phyloP scores from a whole-genome alignment of 1,140 invertebrate genomes.

The Zaprionus ghesquierei region DNA sequence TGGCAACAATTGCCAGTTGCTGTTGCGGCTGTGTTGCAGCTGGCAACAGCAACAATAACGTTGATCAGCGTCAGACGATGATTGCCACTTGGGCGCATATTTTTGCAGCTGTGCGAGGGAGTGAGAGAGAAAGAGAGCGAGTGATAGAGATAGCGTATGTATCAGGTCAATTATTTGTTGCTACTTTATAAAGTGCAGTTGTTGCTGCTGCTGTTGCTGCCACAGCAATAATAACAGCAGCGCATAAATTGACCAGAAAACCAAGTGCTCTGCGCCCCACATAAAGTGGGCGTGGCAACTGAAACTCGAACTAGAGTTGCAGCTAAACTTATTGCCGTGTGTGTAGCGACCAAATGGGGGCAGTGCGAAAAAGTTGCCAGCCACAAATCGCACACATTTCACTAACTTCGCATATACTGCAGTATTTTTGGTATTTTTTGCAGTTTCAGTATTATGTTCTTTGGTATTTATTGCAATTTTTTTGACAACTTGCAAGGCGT shows the following conservation, averaged over 20 bases:
- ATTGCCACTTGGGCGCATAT: conserved; percentile 70
- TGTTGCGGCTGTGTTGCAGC: conserved; percentile 36
- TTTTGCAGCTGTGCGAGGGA: conserved; percentile 16
- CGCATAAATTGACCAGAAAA: conserved; percentile 53
- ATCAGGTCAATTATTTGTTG: conserved; percentile 71
- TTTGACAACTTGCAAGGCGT: too few species aligned
- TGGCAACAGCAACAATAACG: conserved; percentile 25
- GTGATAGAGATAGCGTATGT: conserved; percentile 12
- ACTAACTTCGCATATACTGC: not conserved
- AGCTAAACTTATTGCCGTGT: not conserved
- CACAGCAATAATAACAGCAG: conserved; percentile 30
- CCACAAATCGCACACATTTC: not conserved
- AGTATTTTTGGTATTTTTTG: not conserved
- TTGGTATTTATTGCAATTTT: too few species aligned
- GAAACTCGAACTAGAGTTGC: not conserved
- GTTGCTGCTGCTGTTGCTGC: conserved; percentile 11
- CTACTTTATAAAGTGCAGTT: conserved; percentile 68
- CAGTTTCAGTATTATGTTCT: not conserved
- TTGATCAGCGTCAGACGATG: conserved; percentile 44
- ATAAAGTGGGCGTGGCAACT: not conserved
- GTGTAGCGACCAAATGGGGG: not conserved
- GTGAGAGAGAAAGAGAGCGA: conserved; percentile 10
- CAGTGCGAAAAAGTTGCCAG: not conserved
- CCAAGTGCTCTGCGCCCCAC: not conserved
- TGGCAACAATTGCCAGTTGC: conserved; percentile 74